These are phyloP conservation scores for Urocynchramus pylzowi DNA, from an alignment of 2,113 vertebrate genomes.

Conservation along the genomic window DNA sequence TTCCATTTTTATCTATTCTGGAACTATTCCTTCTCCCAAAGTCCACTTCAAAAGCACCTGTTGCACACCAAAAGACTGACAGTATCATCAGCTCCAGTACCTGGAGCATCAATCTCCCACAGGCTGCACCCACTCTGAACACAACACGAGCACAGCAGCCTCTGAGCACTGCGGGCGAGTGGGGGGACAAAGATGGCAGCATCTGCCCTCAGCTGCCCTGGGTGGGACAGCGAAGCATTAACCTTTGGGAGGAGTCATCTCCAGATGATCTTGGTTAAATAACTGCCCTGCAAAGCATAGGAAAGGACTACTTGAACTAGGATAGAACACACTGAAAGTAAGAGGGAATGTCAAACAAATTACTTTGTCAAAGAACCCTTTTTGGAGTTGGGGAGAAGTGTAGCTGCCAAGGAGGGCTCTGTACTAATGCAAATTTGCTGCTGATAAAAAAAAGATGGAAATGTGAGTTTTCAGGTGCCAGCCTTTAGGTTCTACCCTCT, in stretches of 20 bases:
- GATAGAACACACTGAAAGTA: fast-evolving
- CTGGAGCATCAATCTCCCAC: not conserved
- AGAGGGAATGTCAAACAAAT: not conserved
- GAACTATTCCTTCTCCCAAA: not conserved
- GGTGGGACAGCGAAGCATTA: not conserved
- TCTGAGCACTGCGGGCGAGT: fast-evolving
- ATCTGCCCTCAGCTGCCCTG: not conserved
- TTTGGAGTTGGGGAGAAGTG: not conserved
- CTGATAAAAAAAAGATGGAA: not conserved
- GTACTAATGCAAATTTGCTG: not conserved
- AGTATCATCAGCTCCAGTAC: not conserved
- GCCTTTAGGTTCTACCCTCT: not conserved
- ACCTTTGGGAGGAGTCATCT: not conserved
- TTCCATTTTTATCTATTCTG: not conserved
- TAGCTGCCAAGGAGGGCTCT: not conserved
- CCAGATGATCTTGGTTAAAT: not conserved
- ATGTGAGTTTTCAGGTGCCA: not conserved
- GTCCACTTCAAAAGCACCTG: not conserved
- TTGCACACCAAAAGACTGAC: not conserved
- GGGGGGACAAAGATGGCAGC: not conserved
- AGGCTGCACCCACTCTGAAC: not conserved
- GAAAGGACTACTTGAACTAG: not conserved
- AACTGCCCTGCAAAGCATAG: not conserved
- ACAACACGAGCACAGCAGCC: fast-evolving
- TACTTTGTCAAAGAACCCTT: not conserved